phyloP scores from a whole-genome alignment of 1,140 invertebrate species.

The Cyrtorhinus lividipennis region DNA sequence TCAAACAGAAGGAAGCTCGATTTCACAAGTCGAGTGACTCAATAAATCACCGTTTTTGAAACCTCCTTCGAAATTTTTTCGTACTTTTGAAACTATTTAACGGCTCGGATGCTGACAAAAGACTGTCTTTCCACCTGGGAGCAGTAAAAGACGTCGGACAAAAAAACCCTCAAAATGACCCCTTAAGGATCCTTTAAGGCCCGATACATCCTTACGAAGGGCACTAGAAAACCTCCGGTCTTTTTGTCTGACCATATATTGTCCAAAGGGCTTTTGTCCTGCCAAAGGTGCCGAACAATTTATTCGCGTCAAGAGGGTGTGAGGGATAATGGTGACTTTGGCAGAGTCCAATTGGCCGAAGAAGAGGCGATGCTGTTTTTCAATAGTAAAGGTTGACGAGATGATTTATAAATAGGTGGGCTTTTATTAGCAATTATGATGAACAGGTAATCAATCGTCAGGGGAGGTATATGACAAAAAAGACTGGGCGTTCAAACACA shows the following conservation, averaged over 20 bases:
- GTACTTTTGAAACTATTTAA: neutral
- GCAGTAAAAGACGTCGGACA: neutral
- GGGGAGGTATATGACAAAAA: too few species aligned
- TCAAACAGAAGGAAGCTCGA: neutral
- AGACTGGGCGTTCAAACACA: too few species aligned
- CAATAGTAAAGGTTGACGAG: neutral
- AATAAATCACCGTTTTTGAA: neutral
- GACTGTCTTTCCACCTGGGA: neutral
- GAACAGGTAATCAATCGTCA: too few species aligned
- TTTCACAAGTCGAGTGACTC: neutral
- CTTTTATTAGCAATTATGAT: neutral
- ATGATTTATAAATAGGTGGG: neutral
- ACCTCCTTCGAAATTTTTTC: neutral
- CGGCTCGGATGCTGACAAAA: neutral
- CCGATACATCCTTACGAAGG: neutral
- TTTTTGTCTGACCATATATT: slow-evolving; percentile 5
- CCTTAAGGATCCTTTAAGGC: slow-evolving; percentile 1
- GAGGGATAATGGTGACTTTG: slow-evolving; percentile 3
- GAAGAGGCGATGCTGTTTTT: neutral
- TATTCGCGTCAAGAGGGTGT: slow-evolving; percentile 2
- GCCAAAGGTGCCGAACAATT: neutral
- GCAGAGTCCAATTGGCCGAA: neutral
- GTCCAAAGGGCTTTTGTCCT: neutral
- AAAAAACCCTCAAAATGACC: neutral
- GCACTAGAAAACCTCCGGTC: neutral